A percentile compares a stretch with the other conserved stretches of the same genome.
Conservation (phyloP, 2,888 invertebrate species). For the Papilio elwesi region DNA sequence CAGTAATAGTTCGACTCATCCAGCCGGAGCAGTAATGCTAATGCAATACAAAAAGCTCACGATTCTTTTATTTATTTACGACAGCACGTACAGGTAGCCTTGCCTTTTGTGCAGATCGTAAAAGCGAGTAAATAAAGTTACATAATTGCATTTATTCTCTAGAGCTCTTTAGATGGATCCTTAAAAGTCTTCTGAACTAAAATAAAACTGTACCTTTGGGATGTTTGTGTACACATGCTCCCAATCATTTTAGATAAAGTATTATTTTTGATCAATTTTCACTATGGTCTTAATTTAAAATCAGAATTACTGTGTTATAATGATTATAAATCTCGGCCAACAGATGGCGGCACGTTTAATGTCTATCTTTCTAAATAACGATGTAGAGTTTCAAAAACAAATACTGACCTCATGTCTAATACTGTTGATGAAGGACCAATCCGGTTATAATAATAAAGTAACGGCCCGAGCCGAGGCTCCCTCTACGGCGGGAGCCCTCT, state of each 20-base stretch:
- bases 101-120: constrained; percentile 32
- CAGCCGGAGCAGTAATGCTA: constrained; percentile 12
- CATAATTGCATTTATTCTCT: constrained; percentile 35
- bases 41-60: constrained; percentile 34
- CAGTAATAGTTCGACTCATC: background rate
- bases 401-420: background rate
- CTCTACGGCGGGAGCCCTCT: no score
- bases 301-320: background rate
- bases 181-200: constrained; percentile 20
- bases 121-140: constrained; percentile 34
- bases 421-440: no score
- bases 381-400: background rate
- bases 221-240: background rate
- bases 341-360: background rate
- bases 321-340: background rate
- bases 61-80: constrained; percentile 37
- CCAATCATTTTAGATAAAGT: background rate
- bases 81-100: constrained; percentile 36
- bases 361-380: background rate
- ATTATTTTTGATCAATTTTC: background rate
- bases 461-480: no score
- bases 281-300: background rate
- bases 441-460: no score
- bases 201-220: constrained; percentile 7
- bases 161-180: constrained; percentile 18